A percentile compares a stretch with the other conserved stretches of the same genome.
Conservation (phyloP, 2,797 vertebrate species). For the Cetoscarus ocellatus region DNA sequence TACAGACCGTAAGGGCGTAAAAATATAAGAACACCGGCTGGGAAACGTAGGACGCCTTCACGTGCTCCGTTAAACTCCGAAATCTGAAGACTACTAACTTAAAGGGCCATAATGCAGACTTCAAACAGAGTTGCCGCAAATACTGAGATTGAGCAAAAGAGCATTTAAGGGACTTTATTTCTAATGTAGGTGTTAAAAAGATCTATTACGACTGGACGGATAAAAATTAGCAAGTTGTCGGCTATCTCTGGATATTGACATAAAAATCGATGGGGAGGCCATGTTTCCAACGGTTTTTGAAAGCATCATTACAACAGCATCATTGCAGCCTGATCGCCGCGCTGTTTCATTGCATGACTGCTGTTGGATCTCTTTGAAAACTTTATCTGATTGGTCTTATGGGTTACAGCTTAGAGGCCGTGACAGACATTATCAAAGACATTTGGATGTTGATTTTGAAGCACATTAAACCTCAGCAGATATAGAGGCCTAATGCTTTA, state of each 20-base stretch:
- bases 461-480: background rate
- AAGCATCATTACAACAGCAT: constrained; percentile 53
- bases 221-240: too few species aligned
- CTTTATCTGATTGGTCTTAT: constrained; percentile 54
- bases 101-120: background rate
- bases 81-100: fast-evolving
- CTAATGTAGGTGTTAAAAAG: too few species aligned
- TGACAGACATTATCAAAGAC: constrained; percentile 39
- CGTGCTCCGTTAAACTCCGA: background rate
- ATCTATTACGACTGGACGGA: too few species aligned
- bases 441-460: constrained; percentile 11
- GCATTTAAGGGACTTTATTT: background rate
- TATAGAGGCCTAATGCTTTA: background rate
- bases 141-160: fast-evolving
- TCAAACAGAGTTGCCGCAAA: background rate
- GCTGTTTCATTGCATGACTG: constrained; percentile 56
- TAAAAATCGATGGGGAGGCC: fast-evolving
- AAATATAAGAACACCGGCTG: constrained; percentile 74
- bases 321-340: constrained; percentile 38
- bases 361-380: constrained; percentile 49
- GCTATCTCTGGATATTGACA: too few species aligned
- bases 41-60: constrained; percentile 65
- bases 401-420: constrained; percentile 18
- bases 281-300: constrained; percentile 2
- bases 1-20: constrained; percentile 60